Evolutionary conservation across 2,113 vertebrate genomes (phyloP).

Genomic region (Indri indri): DNA sequence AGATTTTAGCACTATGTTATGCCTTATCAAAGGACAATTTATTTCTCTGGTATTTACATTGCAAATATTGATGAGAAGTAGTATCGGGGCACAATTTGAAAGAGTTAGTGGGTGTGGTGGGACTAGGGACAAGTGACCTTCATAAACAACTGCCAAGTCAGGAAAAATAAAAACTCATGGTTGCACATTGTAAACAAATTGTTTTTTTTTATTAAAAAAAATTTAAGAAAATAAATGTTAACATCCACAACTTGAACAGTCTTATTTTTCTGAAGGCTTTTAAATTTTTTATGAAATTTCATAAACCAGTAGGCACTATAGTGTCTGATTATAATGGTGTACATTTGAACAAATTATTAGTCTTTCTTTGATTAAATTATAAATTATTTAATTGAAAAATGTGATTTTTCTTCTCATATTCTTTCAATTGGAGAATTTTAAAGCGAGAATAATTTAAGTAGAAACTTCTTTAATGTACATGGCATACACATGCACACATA

Average conservation of each 20-base stretch:
- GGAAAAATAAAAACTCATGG: background rate
- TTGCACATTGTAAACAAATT: background rate
- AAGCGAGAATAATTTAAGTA: background rate
- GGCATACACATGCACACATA: background rate
- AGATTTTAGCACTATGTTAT: background rate
- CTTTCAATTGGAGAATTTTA: background rate
- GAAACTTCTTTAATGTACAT: background rate
- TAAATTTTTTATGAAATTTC: background rate
- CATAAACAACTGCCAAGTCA: background rate
- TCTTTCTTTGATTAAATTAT: background rate
- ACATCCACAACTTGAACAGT: background rate
- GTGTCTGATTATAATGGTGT: background rate
- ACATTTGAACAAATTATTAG: background rate
- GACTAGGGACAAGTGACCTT: background rate
- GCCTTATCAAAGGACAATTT: background rate
- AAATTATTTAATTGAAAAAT: conserved; percentile 9
- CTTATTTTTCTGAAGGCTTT: conserved; percentile 6
- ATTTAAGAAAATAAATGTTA: conserved; percentile 19
- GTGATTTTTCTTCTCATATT: background rate
- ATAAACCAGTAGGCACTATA: background rate
- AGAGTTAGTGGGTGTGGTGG: background rate
- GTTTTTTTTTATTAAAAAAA: background rate
- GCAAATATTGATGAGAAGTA: background rate
- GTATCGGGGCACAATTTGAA: background rate
- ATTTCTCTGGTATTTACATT: background rate